phyloP scores from a whole-genome alignment of 1,140 invertebrate genomes.

The Magallana angulata region DNA sequence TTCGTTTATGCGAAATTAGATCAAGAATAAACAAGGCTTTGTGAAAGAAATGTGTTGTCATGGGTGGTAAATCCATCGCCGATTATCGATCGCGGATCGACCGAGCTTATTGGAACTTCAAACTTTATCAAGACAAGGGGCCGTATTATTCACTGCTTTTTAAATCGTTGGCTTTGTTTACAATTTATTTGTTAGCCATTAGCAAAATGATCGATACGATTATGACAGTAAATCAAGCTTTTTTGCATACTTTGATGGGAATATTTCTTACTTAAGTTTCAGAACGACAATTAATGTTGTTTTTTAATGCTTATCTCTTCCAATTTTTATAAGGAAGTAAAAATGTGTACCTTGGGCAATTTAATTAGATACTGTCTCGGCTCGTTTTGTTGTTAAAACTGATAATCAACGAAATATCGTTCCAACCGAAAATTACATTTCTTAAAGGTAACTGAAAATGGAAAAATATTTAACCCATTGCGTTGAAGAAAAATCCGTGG shows the following conservation, averaged over 20 bases:
- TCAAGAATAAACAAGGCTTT: conserved; percentile 30
- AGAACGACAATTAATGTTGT: too few relatives aligned
- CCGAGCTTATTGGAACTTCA: neutral
- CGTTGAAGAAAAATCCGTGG: too few relatives aligned
- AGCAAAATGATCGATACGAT: neutral
- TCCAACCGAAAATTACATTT: too few relatives aligned
- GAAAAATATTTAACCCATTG: too few relatives aligned
- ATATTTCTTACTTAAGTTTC: too few relatives aligned
- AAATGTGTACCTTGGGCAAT: too few relatives aligned
- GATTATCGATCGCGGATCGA: conserved; percentile 1
- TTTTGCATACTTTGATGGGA: neutral
- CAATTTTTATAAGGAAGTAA: too few relatives aligned
- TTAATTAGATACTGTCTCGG: too few relatives aligned
- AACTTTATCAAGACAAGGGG: conserved; percentile 28
- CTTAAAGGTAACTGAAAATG: too few relatives aligned
- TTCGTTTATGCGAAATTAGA: neutral
- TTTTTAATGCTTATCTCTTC: too few relatives aligned
- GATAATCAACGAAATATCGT: too few relatives aligned
- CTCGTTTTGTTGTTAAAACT: too few relatives aligned
- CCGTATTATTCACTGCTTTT: conserved; percentile 9
- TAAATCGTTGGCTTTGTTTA: conserved; percentile 22
- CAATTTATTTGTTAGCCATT: neutral
- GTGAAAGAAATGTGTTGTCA: conserved; percentile 34
- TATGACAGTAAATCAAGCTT: neutral
- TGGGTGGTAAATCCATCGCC: conserved; percentile 1